Base-by-base conservation (phyloP, 2,888 invertebrate species). In the Chromoteleia sp. region DNA sequence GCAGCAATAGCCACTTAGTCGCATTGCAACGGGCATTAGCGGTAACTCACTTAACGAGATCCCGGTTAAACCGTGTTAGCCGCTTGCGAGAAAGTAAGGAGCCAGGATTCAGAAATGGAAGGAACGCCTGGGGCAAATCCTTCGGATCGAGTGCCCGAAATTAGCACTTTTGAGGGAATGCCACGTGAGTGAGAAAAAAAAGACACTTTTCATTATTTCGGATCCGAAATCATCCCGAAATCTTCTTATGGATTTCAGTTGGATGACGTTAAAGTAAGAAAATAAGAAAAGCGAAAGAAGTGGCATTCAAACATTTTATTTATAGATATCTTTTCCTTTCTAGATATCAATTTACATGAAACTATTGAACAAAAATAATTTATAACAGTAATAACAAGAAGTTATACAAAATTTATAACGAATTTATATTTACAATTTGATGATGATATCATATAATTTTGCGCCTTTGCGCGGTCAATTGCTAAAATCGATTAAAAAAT, bases 1-100 rank as follows among this genome's bases (percentile, higher is more conserved):
- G 86, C 84, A 86, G 86, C 85, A 86, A 88, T 84, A 85, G 87
- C 87, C 87, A 89, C 87, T 87, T 87, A 88, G 87, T 85, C 86
- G 85, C 89, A 89, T 88, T 89, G 89, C 88, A 85, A 85, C 85
- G 85, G 83, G 87, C 85, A 88, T 90, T 88, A 88, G 85, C 84
- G 86, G 85, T 89, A 90, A 90, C 87, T 80, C 85, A 87, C 87
- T 90, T 89, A 90, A 90, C 89, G 87, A 87, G 87, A 89, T 87
- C 89, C 85, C 85, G 87, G 87, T 88, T 89, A 88, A 89, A 89
- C 86, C 87, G 87, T 85, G 84, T 87, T 87, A 88, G 86, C 81
- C 73, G 75, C 70, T 76, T 81, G 71, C 73, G 68, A 67, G 70
- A 75, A 80, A 83, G 75, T 77, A 78, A 71, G 61, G 63, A 79